A percentile compares a stretch with the other conserved stretches of the same genome.
Evolutionary conservation across 2,888 invertebrate species (phyloP).

Genomic region (Belgica antarctica): DNA sequence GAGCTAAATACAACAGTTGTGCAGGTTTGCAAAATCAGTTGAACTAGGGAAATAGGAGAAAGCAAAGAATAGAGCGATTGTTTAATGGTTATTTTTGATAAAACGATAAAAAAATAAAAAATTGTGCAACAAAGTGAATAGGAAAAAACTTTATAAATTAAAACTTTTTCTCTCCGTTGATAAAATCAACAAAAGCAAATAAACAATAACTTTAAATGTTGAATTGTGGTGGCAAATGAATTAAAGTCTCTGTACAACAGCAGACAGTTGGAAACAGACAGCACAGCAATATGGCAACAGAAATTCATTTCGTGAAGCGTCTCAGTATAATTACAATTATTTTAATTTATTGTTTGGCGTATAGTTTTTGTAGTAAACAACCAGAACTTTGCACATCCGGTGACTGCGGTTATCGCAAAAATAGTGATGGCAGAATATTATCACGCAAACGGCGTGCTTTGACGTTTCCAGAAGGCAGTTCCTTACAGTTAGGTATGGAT

Average conservation of each 20-base stretch:
- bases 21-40: slow-evolving; percentile 13
- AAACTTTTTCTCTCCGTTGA: neutral
- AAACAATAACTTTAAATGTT: neutral
- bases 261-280: neutral
- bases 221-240: neutral
- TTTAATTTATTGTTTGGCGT: slow-evolving; percentile 33
- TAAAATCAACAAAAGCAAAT: neutral
- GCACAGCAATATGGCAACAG: slow-evolving; percentile 24
- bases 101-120: slow-evolving; percentile 21
- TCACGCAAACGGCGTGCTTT: slow-evolving; percentile 57
- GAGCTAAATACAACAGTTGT: neutral
- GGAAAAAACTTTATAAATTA: slow-evolving; percentile 11
- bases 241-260: no score
- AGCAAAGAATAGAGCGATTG: slow-evolving; percentile 9
- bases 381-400: neutral
- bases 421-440: slow-evolving; percentile 47
- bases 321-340: slow-evolving; percentile 29
- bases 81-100: slow-evolving; percentile 16
- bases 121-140: neutral
- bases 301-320: neutral
- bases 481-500: slow-evolving; percentile 53
- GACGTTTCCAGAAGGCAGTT: slow-evolving; percentile 57
- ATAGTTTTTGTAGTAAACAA: neutral
- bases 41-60: neutral
- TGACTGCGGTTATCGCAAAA: neutral